Evolutionary conservation across 35 echinoderm and acorn worm genomes (phyloP).

Genomic region (Nesometra sesokonis): DNA sequence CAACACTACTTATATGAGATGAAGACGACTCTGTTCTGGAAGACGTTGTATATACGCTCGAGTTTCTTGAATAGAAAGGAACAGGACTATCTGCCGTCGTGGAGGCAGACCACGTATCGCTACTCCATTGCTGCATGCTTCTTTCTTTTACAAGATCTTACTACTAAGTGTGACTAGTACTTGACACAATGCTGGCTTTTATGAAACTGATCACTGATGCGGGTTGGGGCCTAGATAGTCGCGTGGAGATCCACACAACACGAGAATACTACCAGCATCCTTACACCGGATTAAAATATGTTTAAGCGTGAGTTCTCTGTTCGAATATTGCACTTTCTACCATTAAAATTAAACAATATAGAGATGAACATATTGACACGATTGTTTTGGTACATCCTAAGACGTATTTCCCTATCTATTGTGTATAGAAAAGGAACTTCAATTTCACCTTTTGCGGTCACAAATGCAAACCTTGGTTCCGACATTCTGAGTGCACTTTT

Average conservation of each 20-base stretch:
- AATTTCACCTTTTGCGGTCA: too few species aligned
- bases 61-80: neutral
- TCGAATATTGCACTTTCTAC: neutral
- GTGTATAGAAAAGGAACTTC: too few species aligned
- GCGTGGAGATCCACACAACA: neutral
- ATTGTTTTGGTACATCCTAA: too few species aligned
- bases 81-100: neutral
- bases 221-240: neutral
- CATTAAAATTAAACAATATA: neutral
- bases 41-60: neutral
- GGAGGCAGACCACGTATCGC: neutral
- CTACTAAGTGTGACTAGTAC: neutral
- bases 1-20: neutral
- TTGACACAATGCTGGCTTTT: neutral
- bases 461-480: too few species aligned
- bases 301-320: neutral
- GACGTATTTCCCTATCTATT: too few species aligned
- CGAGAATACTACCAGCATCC: neutral
- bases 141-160: neutral
- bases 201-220: neutral
- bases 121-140: neutral
- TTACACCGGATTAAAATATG: neutral
- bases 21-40: neutral
- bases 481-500: too few species aligned
- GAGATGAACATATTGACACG: too few species aligned